A percentile compares a stretch with the other conserved stretches of the same genome.
Conservation (phyloP, 1,140 invertebrate species). For the Sipha flava region DNA sequence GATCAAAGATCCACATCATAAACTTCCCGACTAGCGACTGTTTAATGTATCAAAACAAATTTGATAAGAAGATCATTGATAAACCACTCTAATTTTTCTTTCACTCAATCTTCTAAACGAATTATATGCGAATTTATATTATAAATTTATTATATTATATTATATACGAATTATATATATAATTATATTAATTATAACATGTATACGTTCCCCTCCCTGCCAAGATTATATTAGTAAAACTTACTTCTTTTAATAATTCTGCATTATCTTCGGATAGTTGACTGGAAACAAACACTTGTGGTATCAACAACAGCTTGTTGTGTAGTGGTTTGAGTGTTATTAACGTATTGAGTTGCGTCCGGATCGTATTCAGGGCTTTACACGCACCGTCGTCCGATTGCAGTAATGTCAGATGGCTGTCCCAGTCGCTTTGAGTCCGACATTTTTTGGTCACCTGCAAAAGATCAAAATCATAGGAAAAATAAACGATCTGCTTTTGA, state of each 20-base stretch:
- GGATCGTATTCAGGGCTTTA: neutral
- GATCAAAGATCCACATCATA: too few relatives aligned
- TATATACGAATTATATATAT: too few relatives aligned
- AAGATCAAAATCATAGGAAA: neutral
- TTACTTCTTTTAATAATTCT: neutral
- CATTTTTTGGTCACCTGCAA: neutral
- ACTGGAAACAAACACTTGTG: neutral
- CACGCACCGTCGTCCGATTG: neutral
- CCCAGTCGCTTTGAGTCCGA: neutral
- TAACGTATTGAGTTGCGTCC: neutral
- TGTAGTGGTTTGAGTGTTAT: neutral
- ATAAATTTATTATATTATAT: too few relatives aligned
- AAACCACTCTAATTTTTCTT: too few relatives aligned
- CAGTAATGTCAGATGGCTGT: neutral
- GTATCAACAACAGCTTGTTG: neutral
- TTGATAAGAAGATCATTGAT: too few relatives aligned
- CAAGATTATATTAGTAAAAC: too few relatives aligned
- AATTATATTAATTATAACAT: too few relatives aligned
- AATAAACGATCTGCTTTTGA: neutral
- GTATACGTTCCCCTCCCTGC: too few relatives aligned
- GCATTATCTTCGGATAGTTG: neutral
- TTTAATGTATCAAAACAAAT: too few relatives aligned
- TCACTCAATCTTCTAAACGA: too few relatives aligned
- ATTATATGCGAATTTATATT: too few relatives aligned
- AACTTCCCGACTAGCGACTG: too few relatives aligned